Percentiles rank a stretch among this genome's conserved stretches.
phyloP scores from a whole-genome alignment of 2,113 vertebrate genomes.

The Rhinogobius similis region DNA sequence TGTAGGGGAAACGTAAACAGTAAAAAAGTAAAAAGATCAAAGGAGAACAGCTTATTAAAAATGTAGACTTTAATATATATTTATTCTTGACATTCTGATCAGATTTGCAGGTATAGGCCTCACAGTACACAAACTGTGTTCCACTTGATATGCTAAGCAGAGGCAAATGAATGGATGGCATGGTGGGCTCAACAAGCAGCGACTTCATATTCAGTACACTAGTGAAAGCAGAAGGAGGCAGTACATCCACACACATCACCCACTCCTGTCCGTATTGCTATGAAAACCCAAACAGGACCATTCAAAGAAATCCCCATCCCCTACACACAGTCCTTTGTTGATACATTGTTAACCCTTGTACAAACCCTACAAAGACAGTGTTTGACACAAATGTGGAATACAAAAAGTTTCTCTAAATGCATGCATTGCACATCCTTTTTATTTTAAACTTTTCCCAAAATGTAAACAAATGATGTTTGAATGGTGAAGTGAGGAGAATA shows the following conservation, averaged over 20 bases:
- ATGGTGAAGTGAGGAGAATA: slow-evolving; percentile 30
- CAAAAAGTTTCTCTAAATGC: slow-evolving; percentile 67
- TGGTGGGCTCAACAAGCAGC: slow-evolving; percentile 69
- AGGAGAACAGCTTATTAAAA: slow-evolving; percentile 72
- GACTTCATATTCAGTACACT: slow-evolving; percentile 69
- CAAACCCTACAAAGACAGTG: slow-evolving; percentile 66
- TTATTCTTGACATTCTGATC: slow-evolving; percentile 83
- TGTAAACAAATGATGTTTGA: slow-evolving; percentile 55
- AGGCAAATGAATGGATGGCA: slow-evolving; percentile 49
- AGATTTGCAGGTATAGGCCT: slow-evolving; percentile 79
- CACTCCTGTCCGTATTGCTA: slow-evolving; percentile 64
- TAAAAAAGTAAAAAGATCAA: slow-evolving; percentile 42
- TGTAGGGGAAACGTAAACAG: background rate
- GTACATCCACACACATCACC: slow-evolving; percentile 71
- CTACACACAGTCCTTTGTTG: slow-evolving; percentile 23
- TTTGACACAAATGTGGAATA: slow-evolving; percentile 68
- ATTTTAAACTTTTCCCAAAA: slow-evolving; percentile 34
- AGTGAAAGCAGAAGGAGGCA: slow-evolving; percentile 73
- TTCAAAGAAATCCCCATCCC: slow-evolving; percentile 53
- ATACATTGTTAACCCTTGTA: slow-evolving; percentile 40
- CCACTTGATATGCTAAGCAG: slow-evolving; percentile 81
- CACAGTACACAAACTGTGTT: slow-evolving; percentile 81
- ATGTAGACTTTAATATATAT: slow-evolving; percentile 84
- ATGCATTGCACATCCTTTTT: slow-evolving; percentile 63
- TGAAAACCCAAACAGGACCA: slow-evolving; percentile 46